Evolutionary conservation across 2,113 vertebrate genomes (phyloP), one percentile per base, ranked within the genome.

Genomic region (Cisticola juncidis): DNA sequence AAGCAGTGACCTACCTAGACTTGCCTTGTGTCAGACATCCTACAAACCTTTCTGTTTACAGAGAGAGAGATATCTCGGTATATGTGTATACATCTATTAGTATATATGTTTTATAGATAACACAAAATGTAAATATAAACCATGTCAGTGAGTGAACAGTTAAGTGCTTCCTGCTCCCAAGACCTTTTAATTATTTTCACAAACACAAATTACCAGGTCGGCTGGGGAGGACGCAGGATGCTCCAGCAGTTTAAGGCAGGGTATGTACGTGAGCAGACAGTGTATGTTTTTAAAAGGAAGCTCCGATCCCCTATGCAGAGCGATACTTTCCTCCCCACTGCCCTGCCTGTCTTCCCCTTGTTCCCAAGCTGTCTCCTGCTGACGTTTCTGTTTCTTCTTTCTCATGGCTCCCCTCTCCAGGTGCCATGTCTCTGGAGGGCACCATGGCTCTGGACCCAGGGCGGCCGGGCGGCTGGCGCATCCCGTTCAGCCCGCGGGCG

Each of bases 401-500:
- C 48, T 6, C 44, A 71, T 5, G 3, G 2, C 24, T 69, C 16
- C 68, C 61, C 21, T 36, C 24, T 33, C 6, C 72, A 99, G 98
- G 98, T 20, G 0, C 0, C 1, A 85, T n/a, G 2, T 98, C 96
- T 5, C 0, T 77, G 53, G 1, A 31, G 0, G 61, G 84, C 0
- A 81, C 83, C 2, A 7, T 5, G 54, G 58, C 13, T 23, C 92
- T 98, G 90, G 20, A 97, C 1, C 97, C 96, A 0, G 90, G 36
- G 9, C 33, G 1, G 18, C 66, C 95, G 0, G 4, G 84, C 0
- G 98, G 98, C 71, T 98, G 98, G 98, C 97, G 61, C 81, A 94
- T 98, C 68, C 97, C 97, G 1, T 99, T 98, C 90, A 97, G 82
- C 61, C 66, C 14, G 0, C 10, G 1, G 1, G 98, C 79, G 0